Evolutionary conservation across 2,113 vertebrate species (phyloP), one percentile per base, ranked within the genome.

Genomic region (Trochalopteron elliotii): DNA sequence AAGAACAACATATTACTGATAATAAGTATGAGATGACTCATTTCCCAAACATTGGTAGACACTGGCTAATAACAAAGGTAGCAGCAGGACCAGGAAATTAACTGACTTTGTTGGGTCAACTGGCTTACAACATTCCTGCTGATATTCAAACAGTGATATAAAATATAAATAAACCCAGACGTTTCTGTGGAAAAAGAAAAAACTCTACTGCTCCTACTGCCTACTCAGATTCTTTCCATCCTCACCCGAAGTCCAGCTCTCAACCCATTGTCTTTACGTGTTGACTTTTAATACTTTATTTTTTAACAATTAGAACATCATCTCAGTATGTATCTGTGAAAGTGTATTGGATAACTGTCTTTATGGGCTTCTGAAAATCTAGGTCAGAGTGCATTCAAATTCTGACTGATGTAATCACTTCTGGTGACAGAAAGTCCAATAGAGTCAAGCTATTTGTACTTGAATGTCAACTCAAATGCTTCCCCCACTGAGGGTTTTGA

Each of bases 401-500:
- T 81, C 69, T 76, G 21, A 75, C 77, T 81, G n/a, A 90, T 86
- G 47, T 70, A 60, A 70, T 93, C 5, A 17, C 2, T 93, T 96
- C 67, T 88, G 35, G 64, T 92, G 30, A 35, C 82, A 88, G 71
- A 53, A 90, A 86, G 30, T 89, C 79, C 83, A 67, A 77, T 22
- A 69, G 71, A 72, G 39, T 35, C 83, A 92, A 90, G 86, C 89
- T 75, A 70, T 93, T 94, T 90, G 59, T 65, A 52, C 50, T 94
- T 90, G 89, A 95, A 92, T 89, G 91, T 95, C 89, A 87, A 44
- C 49, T 86, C 33, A 60, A 90, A 93, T 96, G 42, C 86, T 91
- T 81, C 56, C 60, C 80, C 64, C 82, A 49, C 86, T 2, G 1
- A 81, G 15, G 47, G 52, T 44, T 95, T 92, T 89, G 56, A 70